Evolutionary conservation across 2,797 vertebrate species (phyloP).

Genomic region (Myripristis murdjan): DNA sequence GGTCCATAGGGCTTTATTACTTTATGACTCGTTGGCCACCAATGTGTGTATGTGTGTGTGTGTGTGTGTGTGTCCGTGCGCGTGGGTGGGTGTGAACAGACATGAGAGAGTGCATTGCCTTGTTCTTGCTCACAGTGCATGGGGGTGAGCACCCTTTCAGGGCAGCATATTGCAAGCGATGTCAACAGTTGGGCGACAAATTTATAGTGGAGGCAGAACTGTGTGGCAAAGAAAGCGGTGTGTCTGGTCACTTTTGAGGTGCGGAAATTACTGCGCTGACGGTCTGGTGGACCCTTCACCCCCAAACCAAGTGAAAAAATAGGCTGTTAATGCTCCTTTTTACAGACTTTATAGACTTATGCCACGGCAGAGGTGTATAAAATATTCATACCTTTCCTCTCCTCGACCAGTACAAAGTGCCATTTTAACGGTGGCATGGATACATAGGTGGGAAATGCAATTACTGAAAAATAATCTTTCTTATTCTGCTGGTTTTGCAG

Average conservation of each 20-base stretch:
- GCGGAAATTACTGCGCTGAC: slow-evolving; percentile 46
- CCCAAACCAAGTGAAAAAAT: slow-evolving; percentile 56
- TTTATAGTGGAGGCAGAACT: slow-evolving; percentile 74
- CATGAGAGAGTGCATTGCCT: slow-evolving; percentile 49
- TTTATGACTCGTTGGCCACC: slow-evolving; percentile 80
- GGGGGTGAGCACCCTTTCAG: slow-evolving; percentile 65
- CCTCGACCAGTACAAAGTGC: slow-evolving; percentile 62
- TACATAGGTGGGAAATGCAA: slow-evolving; percentile 48
- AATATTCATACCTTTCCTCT: slow-evolving; percentile 71
- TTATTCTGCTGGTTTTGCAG: slow-evolving; percentile 25
- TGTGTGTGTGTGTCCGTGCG: slow-evolving; percentile 13
- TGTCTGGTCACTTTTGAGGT: slow-evolving; percentile 66
- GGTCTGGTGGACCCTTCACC: slow-evolving; percentile 34
- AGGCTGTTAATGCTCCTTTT: slow-evolving; percentile 57
- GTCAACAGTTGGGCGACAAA: slow-evolving; percentile 82
- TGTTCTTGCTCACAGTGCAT: slow-evolving; percentile 75
- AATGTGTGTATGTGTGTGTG: slow-evolving; percentile 59
- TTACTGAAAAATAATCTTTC: slow-evolving; percentile 37
- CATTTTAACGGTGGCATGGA: slow-evolving; percentile 54
- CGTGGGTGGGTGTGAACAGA: slow-evolving; percentile 17
- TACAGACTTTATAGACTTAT: slow-evolving; percentile 48
- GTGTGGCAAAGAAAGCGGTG: slow-evolving; percentile 61
- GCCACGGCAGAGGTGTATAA: slow-evolving; percentile 59
- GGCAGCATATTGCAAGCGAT: slow-evolving; percentile 81
- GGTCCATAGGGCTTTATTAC: slow-evolving; percentile 80